Percentiles rank a stretch among this genome's conserved stretches.
These are phyloP conservation scores for Cydia pomonella DNA, from an alignment of 1,140 invertebrate genomes.

Conservation along the genomic window DNA sequence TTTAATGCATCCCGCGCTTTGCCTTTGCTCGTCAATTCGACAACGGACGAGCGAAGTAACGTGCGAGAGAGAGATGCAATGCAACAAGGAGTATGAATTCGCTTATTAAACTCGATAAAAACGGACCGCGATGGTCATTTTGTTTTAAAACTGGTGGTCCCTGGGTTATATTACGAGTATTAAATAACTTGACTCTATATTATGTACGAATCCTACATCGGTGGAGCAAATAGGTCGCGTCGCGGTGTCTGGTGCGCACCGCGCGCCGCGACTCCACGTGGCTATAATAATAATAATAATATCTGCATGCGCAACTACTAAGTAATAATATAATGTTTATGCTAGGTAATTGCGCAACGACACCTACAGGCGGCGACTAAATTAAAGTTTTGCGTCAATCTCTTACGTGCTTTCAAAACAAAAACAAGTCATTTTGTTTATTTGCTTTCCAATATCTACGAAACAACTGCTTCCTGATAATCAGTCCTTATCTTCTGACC, in stretches of 20 bases:
- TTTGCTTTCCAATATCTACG: neutral
- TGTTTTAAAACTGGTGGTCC: too few species aligned
- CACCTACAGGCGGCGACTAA: slow-evolving; percentile 32
- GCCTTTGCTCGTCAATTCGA: too few species aligned
- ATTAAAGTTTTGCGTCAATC: slow-evolving; percentile 31
- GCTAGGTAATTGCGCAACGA: slow-evolving; percentile 53
- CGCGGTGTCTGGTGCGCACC: slow-evolving; percentile 8
- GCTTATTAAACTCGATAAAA: too few species aligned
- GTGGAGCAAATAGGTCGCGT: slow-evolving; percentile 11
- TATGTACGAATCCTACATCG: neutral
- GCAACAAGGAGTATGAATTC: too few species aligned
- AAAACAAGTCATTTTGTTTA: slow-evolving; percentile 32
- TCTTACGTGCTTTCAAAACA: slow-evolving; percentile 9
- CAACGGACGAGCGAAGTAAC: too few species aligned
- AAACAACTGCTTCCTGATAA: slow-evolving; percentile 10
- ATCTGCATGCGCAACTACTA: slow-evolving; percentile 10
- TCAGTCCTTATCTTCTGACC: slow-evolving; percentile 2
- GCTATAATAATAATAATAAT: neutral
- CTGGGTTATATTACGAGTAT: too few species aligned
- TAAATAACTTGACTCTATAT: neutral
- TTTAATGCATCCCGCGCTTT: too few species aligned
- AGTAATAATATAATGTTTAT: slow-evolving; percentile 35
- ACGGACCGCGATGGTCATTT: too few species aligned
- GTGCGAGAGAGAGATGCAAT: too few species aligned
- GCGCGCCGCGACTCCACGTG: slow-evolving; percentile 19